A percentile compares a stretch with the other conserved stretches of the same genome.
Evolutionary conservation across 2,888 invertebrate species (phyloP).

Genomic region (Emmelina monodactyla): DNA sequence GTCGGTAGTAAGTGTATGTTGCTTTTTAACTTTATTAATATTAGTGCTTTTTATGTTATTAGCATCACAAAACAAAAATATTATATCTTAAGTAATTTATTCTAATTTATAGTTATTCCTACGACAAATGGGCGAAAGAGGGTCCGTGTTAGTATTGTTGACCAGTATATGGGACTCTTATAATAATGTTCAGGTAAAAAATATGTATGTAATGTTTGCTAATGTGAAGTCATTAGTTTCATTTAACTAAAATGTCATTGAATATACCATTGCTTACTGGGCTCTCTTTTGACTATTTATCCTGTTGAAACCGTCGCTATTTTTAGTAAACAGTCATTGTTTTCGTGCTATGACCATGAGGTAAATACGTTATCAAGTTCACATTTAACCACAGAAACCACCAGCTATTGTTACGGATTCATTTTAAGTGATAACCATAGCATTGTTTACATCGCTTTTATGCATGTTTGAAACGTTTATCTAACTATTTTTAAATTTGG

Average conservation of each 20-base stretch:
- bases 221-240: slow-evolving; percentile 5
- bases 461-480: no score
- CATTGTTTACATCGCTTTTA: no score
- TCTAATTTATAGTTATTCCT: slow-evolving; percentile 39
- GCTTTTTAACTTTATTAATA: no score
- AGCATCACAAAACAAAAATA: not conserved
- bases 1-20: no score
- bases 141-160: slow-evolving; percentile 56
- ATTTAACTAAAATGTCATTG: slow-evolving; percentile 1
- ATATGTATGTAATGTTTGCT: slow-evolving; percentile 7
- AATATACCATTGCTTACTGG: not conserved
- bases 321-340: no score
- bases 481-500: no score
- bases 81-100: slow-evolving; percentile 6
- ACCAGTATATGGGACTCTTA: slow-evolving; percentile 46
- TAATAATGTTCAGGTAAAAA: slow-evolving; percentile 1
- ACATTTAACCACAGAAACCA: no score
- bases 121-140: slow-evolving; percentile 60
- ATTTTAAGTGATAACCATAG: no score
- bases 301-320: no score
- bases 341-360: no score
- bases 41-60: not conserved
- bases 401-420: no score
- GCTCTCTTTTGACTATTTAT: not conserved
- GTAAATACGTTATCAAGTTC: no score